phyloP scores from a whole-genome alignment of 1,140 invertebrate genomes.

The Armadillidium nasatum region DNA sequence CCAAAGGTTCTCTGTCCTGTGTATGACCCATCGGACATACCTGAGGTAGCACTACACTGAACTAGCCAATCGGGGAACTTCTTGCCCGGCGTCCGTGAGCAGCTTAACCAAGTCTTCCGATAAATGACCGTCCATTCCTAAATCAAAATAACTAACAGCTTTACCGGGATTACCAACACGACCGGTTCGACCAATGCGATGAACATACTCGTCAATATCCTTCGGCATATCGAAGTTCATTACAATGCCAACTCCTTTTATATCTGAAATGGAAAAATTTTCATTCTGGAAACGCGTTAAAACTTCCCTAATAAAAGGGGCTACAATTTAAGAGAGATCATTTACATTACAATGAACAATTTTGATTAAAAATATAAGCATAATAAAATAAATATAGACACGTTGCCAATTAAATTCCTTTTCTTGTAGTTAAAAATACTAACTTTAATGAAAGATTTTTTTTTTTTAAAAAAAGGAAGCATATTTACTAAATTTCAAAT shows the following conservation, averaged over 20 bases:
- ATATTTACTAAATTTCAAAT: too few relatives aligned
- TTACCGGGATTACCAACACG: constrained; percentile 84
- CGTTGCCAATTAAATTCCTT: too few relatives aligned
- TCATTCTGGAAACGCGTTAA: constrained; percentile 29
- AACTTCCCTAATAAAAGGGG: too few relatives aligned
- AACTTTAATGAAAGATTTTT: too few relatives aligned
- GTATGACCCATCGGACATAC: not conserved
- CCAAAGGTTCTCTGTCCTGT: not conserved
- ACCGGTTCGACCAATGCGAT: constrained; percentile 90
- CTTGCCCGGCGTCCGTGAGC: constrained; percentile 51
- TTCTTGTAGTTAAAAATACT: too few relatives aligned
- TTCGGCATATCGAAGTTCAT: constrained; percentile 89
- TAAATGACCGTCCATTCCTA: constrained; percentile 58
- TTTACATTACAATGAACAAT: too few relatives aligned
- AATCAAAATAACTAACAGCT: constrained; percentile 82
- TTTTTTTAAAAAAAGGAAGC: too few relatives aligned
- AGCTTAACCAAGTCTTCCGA: constrained; percentile 65
- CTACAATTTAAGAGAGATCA: too few relatives aligned
- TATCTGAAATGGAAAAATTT: constrained; percentile 55
- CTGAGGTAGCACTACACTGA: not conserved
- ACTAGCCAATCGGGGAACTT: not conserved
- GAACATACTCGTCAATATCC: constrained; percentile 86
- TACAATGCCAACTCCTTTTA: constrained; percentile 75
- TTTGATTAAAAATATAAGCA: too few relatives aligned
- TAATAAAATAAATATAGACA: too few relatives aligned